Evolutionary conservation across 2,797 vertebrate species (phyloP).

Genomic region (Uromys caudimaculatus): DNA sequence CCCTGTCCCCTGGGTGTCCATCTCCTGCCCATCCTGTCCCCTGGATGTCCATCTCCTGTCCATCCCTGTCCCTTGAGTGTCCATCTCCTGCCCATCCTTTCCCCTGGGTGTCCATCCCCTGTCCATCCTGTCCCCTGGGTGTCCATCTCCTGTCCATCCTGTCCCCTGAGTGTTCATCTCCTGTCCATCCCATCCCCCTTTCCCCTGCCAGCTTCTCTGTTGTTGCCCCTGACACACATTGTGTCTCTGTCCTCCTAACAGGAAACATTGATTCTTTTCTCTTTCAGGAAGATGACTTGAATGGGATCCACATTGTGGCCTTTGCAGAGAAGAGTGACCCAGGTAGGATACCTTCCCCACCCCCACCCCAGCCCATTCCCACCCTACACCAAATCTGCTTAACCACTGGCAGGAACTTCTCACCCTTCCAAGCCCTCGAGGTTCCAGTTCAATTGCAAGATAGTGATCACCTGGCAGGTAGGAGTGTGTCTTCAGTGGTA

Average conservation of each 20-base stretch:
- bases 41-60: too few relatives aligned
- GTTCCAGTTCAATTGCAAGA: not conserved
- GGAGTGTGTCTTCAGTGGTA: not conserved
- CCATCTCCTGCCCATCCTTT: too few relatives aligned
- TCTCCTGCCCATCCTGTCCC: too few relatives aligned
- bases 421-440: not conserved
- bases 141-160: not conserved
- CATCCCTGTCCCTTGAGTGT: too few relatives aligned
- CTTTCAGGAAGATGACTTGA: slow-evolving; percentile 95
- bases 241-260: not conserved
- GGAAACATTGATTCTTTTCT: slow-evolving; percentile 41
- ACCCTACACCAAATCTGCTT: not conserved
- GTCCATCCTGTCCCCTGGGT: too few relatives aligned
- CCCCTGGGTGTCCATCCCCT: too few relatives aligned
- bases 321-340: slow-evolving; percentile 98
- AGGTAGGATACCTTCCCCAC: slow-evolving; percentile 86
- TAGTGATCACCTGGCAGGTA: not conserved
- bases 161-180: not conserved
- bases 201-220: not conserved
- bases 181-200: not conserved
- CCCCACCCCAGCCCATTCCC: not conserved
- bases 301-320: slow-evolving; percentile 98
- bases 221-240: not conserved
- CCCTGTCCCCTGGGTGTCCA: too few relatives aligned
- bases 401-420: not conserved